Conservation (phyloP, 2,797 vertebrate species). For the Sebastes hubbsi region DNA sequence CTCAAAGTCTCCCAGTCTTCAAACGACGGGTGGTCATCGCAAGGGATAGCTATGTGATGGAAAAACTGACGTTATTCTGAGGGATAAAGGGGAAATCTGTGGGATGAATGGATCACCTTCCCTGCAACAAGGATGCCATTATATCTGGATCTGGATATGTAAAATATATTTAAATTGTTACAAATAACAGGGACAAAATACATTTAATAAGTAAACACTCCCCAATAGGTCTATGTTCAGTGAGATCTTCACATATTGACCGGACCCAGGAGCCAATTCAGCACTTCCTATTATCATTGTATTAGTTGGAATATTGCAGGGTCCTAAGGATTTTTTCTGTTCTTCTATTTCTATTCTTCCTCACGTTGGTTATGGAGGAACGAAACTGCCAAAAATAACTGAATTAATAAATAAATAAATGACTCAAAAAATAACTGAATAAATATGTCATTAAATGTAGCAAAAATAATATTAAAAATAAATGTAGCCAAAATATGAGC, state of each 20-base stretch:
- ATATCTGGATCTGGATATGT: background rate
- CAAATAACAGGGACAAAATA: background rate
- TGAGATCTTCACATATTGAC: background rate
- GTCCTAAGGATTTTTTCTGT: background rate
- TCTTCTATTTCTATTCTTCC: background rate
- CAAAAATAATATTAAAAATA: too few species aligned
- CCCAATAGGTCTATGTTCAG: background rate
- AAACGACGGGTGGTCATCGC: background rate
- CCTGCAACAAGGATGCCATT: background rate
- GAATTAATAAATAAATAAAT: too few species aligned
- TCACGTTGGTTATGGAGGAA: background rate
- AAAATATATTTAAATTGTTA: background rate
- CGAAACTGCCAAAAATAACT: too few species aligned
- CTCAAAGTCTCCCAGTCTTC: background rate
- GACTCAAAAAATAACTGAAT: too few species aligned
- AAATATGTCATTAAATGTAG: too few species aligned
- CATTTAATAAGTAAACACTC: background rate
- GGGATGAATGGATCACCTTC: background rate
- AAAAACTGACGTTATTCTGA: background rate
- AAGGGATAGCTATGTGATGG: background rate
- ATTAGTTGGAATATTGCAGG: background rate
- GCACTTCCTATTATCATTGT: background rate
- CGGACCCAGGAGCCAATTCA: background rate
- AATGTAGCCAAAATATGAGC: too few species aligned
- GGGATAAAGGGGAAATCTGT: background rate